Base-by-base conservation (phyloP, 2,113 vertebrate genomes). In the Microcebus griseorufus region DNA sequence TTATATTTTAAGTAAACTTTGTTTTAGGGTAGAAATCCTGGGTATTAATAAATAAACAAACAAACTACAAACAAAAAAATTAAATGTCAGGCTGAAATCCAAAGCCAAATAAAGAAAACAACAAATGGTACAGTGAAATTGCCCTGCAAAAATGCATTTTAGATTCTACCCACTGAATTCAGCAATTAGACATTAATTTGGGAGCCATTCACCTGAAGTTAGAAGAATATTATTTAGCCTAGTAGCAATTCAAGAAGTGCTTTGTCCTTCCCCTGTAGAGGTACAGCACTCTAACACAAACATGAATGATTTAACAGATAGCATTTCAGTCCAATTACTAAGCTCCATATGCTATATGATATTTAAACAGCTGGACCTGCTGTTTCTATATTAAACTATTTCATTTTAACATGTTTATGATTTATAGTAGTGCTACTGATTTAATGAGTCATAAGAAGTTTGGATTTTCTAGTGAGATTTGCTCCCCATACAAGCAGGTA, bases 321-420 rank as follows among this genome's bases (percentile, higher is more conserved):
- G 62, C 42, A 53, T 80, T 96, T 90, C 88, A 95, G 88, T 83
- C 82, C 53, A 96, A 92, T 98, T 97, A 93, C 92, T 58, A 79
- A 95, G 51, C 58, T 76, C 48, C 96, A 96, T 88, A 94, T 11
- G 70, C 64, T 82, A 58, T 62, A 82, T 95, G 91, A 78, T 97
- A 87, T 86, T 97, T 96, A 96, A 97, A 90, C 95, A 97, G 88
- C 93, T 97, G 75, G 65, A 67, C 87, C 67, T 86, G 55, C 90
- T 92, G 42, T 96, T 95, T 96, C 90, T 92, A 76, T 94, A 97
- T 96, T 91, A 42, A 97, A 79, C 67, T 76, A 94, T 69, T 88
- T 92, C 72, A 64, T 86, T 96, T 65, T 55, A 97, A 90, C 25
- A 88, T 29, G 72, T 91, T 97, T 98, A 97, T 96, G 93, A 97